A percentile compares a stretch with the other conserved stretches of the same genome.
These are phyloP conservation scores for Chloebia gouldiae DNA, from an alignment of 2,113 vertebrate species.

Conservation along the genomic window DNA sequence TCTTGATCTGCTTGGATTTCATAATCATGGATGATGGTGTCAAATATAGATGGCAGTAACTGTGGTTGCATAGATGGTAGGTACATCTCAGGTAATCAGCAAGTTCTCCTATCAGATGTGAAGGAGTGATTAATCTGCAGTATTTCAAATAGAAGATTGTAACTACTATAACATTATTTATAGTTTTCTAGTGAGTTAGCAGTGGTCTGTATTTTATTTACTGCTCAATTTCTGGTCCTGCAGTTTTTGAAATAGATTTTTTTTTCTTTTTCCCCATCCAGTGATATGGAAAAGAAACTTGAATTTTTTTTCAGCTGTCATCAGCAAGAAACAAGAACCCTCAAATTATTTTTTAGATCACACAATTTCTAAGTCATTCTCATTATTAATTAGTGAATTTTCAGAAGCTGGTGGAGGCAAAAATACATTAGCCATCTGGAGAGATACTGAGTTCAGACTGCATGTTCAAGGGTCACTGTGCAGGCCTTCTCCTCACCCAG, in stretches of 20 bases:
- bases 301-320: background rate
- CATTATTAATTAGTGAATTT: background rate
- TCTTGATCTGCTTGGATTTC: background rate
- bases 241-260: background rate
- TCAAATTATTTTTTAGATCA: background rate
- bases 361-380: background rate
- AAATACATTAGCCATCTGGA: background rate
- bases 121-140: background rate
- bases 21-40: background rate
- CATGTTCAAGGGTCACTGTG: fast-evolving
- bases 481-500: background rate
- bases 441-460: background rate
- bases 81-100: background rate
- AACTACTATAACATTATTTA: background rate
- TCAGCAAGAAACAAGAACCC: background rate
- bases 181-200: background rate
- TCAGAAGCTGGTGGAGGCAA: background rate
- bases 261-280: background rate
- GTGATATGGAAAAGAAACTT: background rate
- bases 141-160: background rate
- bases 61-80: background rate
- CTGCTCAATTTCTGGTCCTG: background rate
- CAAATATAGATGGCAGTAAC: background rate
- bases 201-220: background rate
- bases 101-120: background rate